Evolutionary conservation across 2,888 invertebrate species (phyloP).

Genomic region (Timema podura): DNA sequence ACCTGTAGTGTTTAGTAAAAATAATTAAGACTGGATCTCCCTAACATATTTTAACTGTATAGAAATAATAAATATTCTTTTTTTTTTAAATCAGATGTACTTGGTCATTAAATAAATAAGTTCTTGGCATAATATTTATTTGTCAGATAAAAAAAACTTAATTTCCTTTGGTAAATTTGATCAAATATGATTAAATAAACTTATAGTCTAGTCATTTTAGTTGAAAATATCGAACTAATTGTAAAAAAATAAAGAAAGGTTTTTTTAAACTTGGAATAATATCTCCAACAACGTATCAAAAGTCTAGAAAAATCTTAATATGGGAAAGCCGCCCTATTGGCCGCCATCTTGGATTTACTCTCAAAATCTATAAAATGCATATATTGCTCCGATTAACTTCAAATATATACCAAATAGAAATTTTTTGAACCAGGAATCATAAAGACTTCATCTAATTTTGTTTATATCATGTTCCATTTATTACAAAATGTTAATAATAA

Average conservation of each 20-base stretch:
- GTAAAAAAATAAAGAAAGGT: background rate
- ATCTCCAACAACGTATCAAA: background rate
- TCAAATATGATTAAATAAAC: too few relatives aligned
- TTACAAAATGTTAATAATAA: background rate
- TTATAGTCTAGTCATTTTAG: background rate
- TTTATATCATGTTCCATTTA: background rate
- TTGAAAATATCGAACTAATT: background rate
- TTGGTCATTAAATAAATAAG: too few relatives aligned
- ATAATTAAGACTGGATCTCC: too few relatives aligned
- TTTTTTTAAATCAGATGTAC: too few relatives aligned
- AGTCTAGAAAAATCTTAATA: background rate
- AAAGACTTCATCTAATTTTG: background rate
- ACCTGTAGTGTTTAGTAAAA: too few relatives aligned
- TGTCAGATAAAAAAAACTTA: too few relatives aligned
- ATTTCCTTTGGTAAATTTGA: too few relatives aligned
- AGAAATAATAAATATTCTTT: too few relatives aligned
- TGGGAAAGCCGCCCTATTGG: constrained; percentile 1
- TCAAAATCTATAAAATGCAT: background rate
- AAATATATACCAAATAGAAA: background rate
- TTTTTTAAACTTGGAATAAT: background rate
- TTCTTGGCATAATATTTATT: too few relatives aligned
- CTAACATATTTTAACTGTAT: too few relatives aligned
- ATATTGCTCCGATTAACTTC: background rate
- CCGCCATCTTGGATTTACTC: background rate
- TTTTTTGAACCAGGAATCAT: background rate